A percentile compares a stretch with the other conserved stretches of the same genome.
phyloP scores from a whole-genome alignment of 2,888 invertebrate species.

The Dermolepida albohirtum region DNA sequence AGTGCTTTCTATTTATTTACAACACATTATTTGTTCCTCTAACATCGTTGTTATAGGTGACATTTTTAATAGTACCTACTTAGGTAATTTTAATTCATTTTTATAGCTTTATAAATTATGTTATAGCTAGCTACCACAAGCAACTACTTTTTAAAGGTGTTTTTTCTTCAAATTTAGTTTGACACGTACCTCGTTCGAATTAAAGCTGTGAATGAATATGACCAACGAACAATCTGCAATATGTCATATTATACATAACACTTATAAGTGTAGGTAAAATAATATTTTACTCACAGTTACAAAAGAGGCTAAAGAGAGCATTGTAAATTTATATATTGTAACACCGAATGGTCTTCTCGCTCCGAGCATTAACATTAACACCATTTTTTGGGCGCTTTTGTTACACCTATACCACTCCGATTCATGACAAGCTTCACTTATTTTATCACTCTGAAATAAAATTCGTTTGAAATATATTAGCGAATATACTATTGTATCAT shows the following conservation, averaged over 20 bases:
- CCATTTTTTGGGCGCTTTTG: background rate
- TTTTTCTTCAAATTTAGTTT: background rate
- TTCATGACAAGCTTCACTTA: conserved; percentile 25
- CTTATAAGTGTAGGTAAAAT: background rate
- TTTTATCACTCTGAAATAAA: conserved; percentile 24
- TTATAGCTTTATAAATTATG: no score
- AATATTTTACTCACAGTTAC: conserved; percentile 4
- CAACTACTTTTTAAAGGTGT: no score
- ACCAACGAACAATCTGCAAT: conserved; percentile 31
- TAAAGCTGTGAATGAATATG: conserved; percentile 31
- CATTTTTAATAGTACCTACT: no score
- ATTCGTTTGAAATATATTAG: background rate
- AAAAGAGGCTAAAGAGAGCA: conserved; percentile 19
- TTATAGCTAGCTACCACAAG: no score
- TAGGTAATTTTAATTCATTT: no score
- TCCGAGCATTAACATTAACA: conserved; percentile 19
- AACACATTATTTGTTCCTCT: no score
- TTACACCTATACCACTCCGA: conserved; percentile 26
- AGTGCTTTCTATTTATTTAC: no score
- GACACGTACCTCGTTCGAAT: conserved; percentile 6
- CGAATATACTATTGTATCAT: background rate
- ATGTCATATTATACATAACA: background rate
- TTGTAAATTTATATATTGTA: conserved; percentile 16
- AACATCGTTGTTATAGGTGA: no score
- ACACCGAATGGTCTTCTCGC: conserved; percentile 19